phyloP scores from a whole-genome alignment of 2,888 invertebrate genomes.

The Platycheirus rosarum region DNA sequence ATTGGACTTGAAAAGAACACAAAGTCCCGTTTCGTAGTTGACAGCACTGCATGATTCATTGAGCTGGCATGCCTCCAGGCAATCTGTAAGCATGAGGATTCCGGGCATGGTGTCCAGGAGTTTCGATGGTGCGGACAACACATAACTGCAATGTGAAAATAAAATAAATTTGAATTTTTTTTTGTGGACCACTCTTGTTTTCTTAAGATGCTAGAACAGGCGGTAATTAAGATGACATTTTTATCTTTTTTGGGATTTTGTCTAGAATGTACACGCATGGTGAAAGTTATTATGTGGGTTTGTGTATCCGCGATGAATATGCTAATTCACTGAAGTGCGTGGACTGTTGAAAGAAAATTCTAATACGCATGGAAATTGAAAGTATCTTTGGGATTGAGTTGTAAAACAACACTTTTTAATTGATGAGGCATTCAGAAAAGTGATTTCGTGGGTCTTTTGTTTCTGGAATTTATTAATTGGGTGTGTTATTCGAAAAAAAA shows the following conservation, averaged over 20 bases:
- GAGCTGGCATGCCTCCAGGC: conserved; percentile 95
- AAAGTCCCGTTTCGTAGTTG: conserved; percentile 97
- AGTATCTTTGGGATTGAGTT: conserved; percentile 3
- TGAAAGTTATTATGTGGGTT: conserved; percentile 49
- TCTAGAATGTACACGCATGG: conserved; percentile 23
- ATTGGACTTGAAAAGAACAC: conserved; percentile 95
- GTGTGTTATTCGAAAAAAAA: conserved; percentile 2
- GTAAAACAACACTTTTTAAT: background rate
- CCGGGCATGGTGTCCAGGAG: conserved; percentile 95
- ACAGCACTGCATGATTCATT: conserved; percentile 96
- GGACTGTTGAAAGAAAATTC: conserved; percentile 20
- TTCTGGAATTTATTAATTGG: background rate
- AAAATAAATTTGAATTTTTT: background rate
- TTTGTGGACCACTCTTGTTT: conserved; percentile 25
- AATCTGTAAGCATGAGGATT: conserved; percentile 96
- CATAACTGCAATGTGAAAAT: conserved; percentile 84
- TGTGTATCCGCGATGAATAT: conserved; percentile 19
- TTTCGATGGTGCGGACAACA: conserved; percentile 95
- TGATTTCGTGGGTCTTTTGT: background rate
- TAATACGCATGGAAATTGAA: conserved; percentile 50
- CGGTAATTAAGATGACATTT: conserved; percentile 14
- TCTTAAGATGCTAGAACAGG: background rate
- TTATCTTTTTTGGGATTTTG: conserved; percentile 15
- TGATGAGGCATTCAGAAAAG: background rate
- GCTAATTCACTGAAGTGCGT: conserved; percentile 21